phyloP scores from a whole-genome alignment of 2,888 invertebrate genomes.

The Argynnis bischoffii region DNA sequence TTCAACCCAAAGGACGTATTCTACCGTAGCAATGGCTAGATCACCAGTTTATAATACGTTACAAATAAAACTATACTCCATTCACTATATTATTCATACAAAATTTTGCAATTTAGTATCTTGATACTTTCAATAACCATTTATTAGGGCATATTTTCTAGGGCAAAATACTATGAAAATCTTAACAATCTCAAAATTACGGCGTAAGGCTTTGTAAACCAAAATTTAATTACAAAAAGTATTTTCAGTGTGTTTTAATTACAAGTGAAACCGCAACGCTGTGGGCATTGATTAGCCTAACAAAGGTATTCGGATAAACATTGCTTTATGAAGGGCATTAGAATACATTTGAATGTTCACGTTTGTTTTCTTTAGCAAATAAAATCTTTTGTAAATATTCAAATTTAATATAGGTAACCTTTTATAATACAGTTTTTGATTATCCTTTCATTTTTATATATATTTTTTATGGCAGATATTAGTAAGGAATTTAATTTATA shows the following conservation, averaged over 20 bases:
- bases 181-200: slow-evolving; percentile 12
- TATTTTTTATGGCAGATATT: no score
- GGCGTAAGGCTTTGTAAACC: slow-evolving; percentile 18
- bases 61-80: no score
- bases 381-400: slow-evolving; percentile 14
- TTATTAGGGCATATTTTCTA: neutral
- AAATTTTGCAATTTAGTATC: no score
- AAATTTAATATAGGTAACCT: slow-evolving; percentile 1
- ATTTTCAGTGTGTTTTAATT: slow-evolving; percentile 20
- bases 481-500: no score
- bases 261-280: slow-evolving; percentile 19
- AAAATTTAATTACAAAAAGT: slow-evolving; percentile 23
- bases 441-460: neutral
- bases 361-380: slow-evolving; percentile 19
- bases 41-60: no score
- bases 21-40: no score
- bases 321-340: slow-evolving; percentile 17
- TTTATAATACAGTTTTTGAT: neutral
- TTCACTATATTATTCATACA: no score
- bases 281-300: slow-evolving; percentile 27
- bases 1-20: no score
- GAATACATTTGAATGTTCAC: slow-evolving; percentile 5
- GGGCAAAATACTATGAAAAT: neutral
- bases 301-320: slow-evolving; percentile 16
- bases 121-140: no score